These are phyloP conservation scores for Mormyrops boulengeri DNA, from an alignment of 2,797 vertebrate species.

Conservation along the genomic window DNA sequence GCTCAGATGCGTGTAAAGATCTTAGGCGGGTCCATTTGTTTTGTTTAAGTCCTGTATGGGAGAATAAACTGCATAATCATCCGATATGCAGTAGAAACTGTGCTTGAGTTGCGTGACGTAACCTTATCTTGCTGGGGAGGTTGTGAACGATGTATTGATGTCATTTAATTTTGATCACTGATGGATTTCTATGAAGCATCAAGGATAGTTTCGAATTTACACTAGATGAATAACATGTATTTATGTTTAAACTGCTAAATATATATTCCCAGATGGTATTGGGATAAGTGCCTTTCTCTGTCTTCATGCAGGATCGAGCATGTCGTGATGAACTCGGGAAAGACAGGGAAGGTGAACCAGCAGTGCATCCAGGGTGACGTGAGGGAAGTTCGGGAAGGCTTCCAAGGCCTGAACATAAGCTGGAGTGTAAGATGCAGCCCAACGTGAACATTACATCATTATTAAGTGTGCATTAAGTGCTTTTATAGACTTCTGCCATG, in stretches of 20 bases:
- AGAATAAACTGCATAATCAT: background rate
- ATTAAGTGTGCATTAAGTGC: background rate
- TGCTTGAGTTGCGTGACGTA: background rate
- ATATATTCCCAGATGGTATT: background rate
- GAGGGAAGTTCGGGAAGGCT: constrained; percentile 42
- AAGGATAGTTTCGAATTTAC: background rate
- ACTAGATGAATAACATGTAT: background rate
- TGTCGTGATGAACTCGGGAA: constrained; percentile 12
- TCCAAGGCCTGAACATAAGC: constrained; percentile 36
- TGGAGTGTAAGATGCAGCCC: constrained; percentile 45
- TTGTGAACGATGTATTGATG: background rate
- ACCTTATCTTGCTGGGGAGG: background rate
- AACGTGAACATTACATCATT: background rate
- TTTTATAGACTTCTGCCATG: background rate
- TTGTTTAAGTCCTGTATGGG: background rate
- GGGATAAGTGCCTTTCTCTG: background rate
- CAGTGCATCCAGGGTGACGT: constrained; percentile 40
- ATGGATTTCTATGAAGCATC: background rate
- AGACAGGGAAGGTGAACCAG: background rate
- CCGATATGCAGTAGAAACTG: background rate
- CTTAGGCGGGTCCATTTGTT: background rate
- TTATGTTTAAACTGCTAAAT: background rate
- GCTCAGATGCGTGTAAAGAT: background rate
- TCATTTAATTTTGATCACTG: background rate
- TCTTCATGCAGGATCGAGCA: constrained; percentile 32